Percentiles rank a stretch among this genome's conserved stretches.
These are phyloP conservation scores for Rhyacophila brunnea DNA, from an alignment of 1,140 invertebrate species.

Conservation along the genomic window DNA sequence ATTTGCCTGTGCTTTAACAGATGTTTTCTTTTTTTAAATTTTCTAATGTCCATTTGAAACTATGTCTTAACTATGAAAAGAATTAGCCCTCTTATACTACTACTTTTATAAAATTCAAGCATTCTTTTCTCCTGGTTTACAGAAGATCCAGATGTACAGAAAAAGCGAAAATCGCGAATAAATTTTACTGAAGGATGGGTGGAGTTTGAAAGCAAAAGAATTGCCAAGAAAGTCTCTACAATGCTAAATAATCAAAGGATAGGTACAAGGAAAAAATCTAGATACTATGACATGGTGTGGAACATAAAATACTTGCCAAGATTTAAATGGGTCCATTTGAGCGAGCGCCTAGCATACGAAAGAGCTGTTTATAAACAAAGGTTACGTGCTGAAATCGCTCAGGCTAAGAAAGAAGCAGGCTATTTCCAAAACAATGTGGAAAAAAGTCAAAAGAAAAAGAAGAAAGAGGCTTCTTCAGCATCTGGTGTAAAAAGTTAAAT, in stretches of 20 bases:
- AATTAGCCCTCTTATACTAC: too few relatives aligned
- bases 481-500: background rate
- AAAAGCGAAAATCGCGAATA: conserved; percentile 57
- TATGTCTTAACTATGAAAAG: too few relatives aligned
- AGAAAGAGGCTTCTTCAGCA: conserved; percentile 32
- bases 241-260: conserved; percentile 85
- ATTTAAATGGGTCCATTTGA: conserved; percentile 95
- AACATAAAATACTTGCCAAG: conserved; percentile 92
- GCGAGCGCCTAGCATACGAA: conserved; percentile 90
- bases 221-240: conserved; percentile 82
- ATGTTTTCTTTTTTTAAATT: too few relatives aligned
- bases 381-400: conserved; percentile 82
- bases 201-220: conserved; percentile 87
- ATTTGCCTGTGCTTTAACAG: too few relatives aligned
- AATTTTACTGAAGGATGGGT: conserved; percentile 94
- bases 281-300: conserved; percentile 90
- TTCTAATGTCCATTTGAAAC: too few relatives aligned
- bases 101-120: too few relatives aligned
- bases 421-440: conserved; percentile 83
- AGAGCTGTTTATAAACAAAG: conserved; percentile 84
- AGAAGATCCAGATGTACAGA: conserved; percentile 56
- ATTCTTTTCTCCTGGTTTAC: conserved; percentile 32
- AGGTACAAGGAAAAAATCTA: conserved; percentile 81
- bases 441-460: conserved; percentile 69
- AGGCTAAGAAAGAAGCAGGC: conserved; percentile 86